A percentile compares a stretch with the other conserved stretches of the same genome.
Evolutionary conservation across 2,797 vertebrate species (phyloP).

Genomic region (Coracias cyanogaster): DNA sequence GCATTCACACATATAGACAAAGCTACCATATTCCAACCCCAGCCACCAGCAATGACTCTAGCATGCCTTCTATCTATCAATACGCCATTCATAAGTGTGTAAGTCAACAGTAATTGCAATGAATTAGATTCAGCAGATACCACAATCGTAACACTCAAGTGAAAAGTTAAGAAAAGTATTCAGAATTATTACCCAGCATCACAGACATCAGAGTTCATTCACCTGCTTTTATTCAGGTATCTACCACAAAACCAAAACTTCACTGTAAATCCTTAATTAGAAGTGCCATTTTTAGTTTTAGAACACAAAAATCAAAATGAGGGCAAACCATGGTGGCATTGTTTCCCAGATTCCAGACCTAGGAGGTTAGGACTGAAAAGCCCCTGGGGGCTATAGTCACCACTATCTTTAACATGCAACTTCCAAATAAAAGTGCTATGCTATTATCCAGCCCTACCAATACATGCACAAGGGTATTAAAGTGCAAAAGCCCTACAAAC

Average conservation of each 20-base stretch:
- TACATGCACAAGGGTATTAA: not conserved
- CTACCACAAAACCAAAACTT: not conserved
- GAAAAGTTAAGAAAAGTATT: not conserved
- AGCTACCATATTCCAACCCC: not conserved
- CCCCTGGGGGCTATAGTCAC: not conserved
- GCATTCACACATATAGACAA: not conserved
- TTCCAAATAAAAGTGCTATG: not conserved
- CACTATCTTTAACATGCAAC: not conserved
- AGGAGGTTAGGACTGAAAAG: not conserved
- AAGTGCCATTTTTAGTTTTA: not conserved
- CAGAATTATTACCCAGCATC: not conserved
- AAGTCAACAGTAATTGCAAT: not conserved
- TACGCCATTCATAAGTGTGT: fast-evolving
- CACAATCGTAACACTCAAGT: not conserved
- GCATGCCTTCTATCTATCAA: not conserved
- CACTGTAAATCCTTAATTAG: not conserved
- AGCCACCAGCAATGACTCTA: not conserved
- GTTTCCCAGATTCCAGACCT: not conserved
- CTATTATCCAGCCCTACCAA: not conserved
- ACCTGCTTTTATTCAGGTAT: not conserved
- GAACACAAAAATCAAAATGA: not conserved
- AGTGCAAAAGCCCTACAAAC: slow-evolving; percentile 17
- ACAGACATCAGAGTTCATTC: not conserved
- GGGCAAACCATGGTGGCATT: not conserved
- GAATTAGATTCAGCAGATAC: not conserved